Evolutionary conservation across 2,888 invertebrate genomes (phyloP).

Genomic region (Pterostichus madidus): DNA sequence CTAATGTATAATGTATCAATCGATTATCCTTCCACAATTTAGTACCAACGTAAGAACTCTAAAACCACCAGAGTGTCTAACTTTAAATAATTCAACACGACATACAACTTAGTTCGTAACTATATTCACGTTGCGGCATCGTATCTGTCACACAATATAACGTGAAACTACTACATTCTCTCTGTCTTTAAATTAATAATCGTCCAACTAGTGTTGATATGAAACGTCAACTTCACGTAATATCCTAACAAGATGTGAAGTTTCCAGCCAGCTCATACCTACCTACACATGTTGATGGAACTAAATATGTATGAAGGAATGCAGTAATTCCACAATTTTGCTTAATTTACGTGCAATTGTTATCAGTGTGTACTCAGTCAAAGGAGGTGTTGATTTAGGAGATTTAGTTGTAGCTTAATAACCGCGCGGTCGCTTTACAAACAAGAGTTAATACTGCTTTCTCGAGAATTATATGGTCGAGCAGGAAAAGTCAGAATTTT

Average conservation of each 20-base stretch:
- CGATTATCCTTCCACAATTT: too few species aligned
- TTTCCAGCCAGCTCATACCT: not conserved
- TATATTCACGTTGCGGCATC: not conserved
- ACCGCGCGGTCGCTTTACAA: too few species aligned
- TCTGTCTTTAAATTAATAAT: constrained; percentile 23
- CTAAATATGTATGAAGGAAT: constrained; percentile 1
- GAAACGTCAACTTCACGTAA: constrained; percentile 22
- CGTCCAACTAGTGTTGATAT: constrained; percentile 19
- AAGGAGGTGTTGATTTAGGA: too few species aligned
- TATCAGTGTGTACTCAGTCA: too few species aligned
- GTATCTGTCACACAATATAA: constrained; percentile 14
- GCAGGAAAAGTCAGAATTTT: too few species aligned
- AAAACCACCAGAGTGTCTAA: too few species aligned
- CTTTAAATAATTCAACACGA: not conserved
- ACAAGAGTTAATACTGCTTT: too few species aligned
- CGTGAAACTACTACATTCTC: not conserved
- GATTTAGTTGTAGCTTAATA: too few species aligned
- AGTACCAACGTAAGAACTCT: too few species aligned
- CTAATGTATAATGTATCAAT: too few species aligned
- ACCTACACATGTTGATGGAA: constrained; percentile 4
- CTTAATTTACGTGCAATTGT: not conserved
- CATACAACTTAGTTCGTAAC: not conserved
- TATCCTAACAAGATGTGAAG: constrained; percentile 8
- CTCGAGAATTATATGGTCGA: too few species aligned
- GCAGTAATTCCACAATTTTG: not conserved